Conservation (phyloP, 2,113 vertebrate species). For the Sialia sialis region DNA sequence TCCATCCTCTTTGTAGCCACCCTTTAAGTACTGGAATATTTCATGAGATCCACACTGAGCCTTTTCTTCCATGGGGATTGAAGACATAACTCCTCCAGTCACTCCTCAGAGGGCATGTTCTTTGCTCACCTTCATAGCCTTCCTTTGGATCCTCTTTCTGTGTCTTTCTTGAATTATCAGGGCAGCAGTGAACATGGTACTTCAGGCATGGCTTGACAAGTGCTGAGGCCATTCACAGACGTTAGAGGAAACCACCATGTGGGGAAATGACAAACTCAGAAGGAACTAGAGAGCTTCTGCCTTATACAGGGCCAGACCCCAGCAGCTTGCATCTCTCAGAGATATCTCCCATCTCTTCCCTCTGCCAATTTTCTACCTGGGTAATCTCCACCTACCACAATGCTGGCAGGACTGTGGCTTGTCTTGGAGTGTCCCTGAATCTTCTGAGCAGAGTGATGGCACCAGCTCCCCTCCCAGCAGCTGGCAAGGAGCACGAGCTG, state of each 20-base stretch:
- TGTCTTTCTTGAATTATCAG: not conserved
- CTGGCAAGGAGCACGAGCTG: accelerated
- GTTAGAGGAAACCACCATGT: not conserved
- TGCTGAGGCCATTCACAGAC: not conserved
- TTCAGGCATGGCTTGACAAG: not conserved
- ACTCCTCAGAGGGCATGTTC: not conserved
- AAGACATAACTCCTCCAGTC: not conserved
- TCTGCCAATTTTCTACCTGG: not conserved
- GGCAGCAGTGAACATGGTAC: not conserved
- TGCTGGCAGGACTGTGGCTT: not conserved
- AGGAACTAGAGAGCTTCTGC: not conserved
- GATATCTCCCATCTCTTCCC: not conserved
- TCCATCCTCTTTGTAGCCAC: not conserved
- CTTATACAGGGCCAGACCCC: not conserved
- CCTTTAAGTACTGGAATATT: not conserved
- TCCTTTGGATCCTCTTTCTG: not conserved
- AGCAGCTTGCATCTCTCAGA: not conserved
- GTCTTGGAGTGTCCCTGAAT: not conserved
- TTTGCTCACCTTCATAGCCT: not conserved
- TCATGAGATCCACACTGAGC: not conserved
- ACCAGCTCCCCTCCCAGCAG: not conserved
- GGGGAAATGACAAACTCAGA: not conserved
- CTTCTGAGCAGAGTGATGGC: not conserved
- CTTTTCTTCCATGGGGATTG: not conserved
- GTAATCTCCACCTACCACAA: not conserved